Conservation (phyloP, 2,888 invertebrate species). For the Pseudococcus viburni region DNA sequence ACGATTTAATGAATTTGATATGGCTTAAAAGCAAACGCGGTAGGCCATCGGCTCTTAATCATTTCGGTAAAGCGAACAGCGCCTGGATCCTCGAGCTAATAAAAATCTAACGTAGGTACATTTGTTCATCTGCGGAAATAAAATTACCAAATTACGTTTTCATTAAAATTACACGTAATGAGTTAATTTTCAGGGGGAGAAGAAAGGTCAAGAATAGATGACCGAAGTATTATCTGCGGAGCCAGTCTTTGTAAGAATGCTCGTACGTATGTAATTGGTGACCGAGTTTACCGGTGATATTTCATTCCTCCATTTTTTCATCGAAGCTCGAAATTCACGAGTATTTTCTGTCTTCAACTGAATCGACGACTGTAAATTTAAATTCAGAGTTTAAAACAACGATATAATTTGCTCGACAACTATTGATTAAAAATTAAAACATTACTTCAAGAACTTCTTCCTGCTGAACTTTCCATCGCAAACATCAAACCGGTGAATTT, state of each 20-base stretch:
- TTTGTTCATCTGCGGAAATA: conserved; percentile 49
- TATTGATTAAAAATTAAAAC: neutral
- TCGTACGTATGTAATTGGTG: neutral
- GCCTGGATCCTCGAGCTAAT: conserved; percentile 25
- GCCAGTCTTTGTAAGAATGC: neutral
- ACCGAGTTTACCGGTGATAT: neutral
- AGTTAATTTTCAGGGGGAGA: conserved; percentile 9
- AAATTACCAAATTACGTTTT: conserved; percentile 36
- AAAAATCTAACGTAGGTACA: neutral
- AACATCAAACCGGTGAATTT: neutral
- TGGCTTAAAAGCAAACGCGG: conserved; percentile 66
- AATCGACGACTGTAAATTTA: neutral
- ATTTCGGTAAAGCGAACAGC: conserved; percentile 42
- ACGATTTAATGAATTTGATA: conserved; percentile 67
- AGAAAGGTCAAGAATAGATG: conserved; percentile 3
- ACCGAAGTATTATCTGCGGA: neutral
- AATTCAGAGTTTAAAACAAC: neutral
- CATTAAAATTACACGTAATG: conserved; percentile 37
- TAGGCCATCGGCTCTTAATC: conserved; percentile 64
- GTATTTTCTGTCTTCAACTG: neutral
- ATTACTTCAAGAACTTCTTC: neutral
- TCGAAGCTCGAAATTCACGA: too few species aligned
- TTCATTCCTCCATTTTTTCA: neutral
- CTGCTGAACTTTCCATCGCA: neutral
- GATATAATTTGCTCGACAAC: neutral